Conservation (phyloP, 2,797 vertebrate genomes). For the Betta splendens region DNA sequence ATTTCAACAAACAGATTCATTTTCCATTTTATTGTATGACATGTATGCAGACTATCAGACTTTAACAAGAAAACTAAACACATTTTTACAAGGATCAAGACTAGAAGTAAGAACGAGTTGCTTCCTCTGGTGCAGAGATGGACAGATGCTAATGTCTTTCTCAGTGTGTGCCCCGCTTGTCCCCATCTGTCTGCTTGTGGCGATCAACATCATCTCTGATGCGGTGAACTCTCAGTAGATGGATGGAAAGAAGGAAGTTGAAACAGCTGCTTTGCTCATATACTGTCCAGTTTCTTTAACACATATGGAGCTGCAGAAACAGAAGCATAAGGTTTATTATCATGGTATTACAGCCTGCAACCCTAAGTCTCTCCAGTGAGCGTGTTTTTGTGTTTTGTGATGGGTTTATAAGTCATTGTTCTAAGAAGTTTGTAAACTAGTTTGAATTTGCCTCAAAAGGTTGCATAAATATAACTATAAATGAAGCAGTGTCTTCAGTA, state of each 20-base stretch:
- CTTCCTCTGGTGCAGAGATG: constrained; percentile 29
- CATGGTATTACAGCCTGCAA: background rate
- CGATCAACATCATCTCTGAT: constrained; percentile 27
- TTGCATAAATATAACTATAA: too few species aligned
- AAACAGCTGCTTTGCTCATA: constrained; percentile 64
- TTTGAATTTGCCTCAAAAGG: too few species aligned
- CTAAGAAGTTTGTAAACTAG: background rate
- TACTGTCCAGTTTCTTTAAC: constrained; percentile 86
- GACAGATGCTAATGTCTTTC: constrained; percentile 20
- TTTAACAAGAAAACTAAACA: constrained; percentile 16
- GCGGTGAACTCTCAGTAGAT: constrained; percentile 36
- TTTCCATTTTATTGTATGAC: constrained; percentile 29
- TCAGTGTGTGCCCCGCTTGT: constrained; percentile 3
- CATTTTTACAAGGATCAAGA: constrained; percentile 10
- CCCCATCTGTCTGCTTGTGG: constrained; percentile 16
- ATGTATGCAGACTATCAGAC: constrained; percentile 3
- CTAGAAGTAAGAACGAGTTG: constrained; percentile 12
- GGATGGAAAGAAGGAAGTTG: constrained; percentile 14
- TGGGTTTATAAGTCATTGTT: background rate
- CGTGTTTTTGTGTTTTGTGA: background rate
- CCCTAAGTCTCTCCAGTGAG: too few species aligned
- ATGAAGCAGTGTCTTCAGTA: too few species aligned
- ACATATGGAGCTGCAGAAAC: constrained; percentile 78
- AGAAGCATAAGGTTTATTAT: constrained; percentile 7
- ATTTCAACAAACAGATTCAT: constrained; percentile 8